Percentiles rank a stretch among this genome's conserved stretches.
Evolutionary conservation across 2,113 vertebrate genomes (phyloP).

Genomic region (Ahaetulla prasina): DNA sequence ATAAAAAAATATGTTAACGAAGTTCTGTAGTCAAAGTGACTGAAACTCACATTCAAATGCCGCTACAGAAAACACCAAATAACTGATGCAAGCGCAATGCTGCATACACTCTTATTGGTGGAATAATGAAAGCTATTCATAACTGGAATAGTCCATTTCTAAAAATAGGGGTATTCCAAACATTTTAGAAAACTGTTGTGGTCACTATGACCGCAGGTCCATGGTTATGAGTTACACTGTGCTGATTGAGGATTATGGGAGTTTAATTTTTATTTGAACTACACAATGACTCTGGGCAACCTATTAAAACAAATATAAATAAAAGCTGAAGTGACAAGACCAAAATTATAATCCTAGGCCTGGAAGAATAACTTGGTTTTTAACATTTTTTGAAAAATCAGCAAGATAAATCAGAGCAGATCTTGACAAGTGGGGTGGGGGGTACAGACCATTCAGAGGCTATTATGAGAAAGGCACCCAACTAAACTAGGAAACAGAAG

Average conservation of each 20-base stretch:
- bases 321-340: not conserved
- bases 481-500: not conserved
- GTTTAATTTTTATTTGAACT: not conserved
- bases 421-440: not conserved
- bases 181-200: too few relatives aligned
- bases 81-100: too few relatives aligned
- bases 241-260: not conserved
- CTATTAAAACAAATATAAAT: not conserved
- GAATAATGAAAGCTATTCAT: too few relatives aligned
- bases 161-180: too few relatives aligned
- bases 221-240: not conserved
- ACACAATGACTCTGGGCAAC: not conserved
- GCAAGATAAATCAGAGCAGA: not conserved
- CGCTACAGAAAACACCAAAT: too few relatives aligned
- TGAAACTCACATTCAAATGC: too few relatives aligned
- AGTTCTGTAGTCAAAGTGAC: too few relatives aligned
- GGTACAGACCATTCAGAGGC: not conserved
- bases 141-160: too few relatives aligned
- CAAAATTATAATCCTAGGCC: not conserved
- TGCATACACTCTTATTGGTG: too few relatives aligned
- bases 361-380: not conserved
- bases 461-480: not conserved
- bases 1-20: too few relatives aligned
- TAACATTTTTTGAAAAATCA: not conserved
- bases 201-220: too few relatives aligned